A percentile compares a stretch with the other conserved stretches of the same genome.
phyloP scores from a whole-genome alignment of 1,140 invertebrate genomes.

The Drosophila punjabiensis region DNA sequence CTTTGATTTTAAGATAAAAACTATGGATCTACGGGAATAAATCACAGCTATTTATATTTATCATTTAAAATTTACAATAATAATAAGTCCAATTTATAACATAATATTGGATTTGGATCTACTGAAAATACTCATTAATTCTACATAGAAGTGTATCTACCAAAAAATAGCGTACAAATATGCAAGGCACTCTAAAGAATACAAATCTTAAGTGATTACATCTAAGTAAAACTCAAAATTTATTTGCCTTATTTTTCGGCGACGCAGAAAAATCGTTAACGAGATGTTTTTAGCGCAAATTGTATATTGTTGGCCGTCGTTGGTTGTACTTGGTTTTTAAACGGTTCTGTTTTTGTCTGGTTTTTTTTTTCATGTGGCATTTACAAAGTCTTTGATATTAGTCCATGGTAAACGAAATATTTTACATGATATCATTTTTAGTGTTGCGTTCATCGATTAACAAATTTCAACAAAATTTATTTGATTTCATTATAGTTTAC shows the following conservation, averaged over 20 bases:
- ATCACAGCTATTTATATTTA: not conserved
- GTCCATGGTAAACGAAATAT: constrained; percentile 49
- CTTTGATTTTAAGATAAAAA: constrained; percentile 5
- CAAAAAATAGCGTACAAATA: not conserved
- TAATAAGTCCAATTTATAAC: not conserved
- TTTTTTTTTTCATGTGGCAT: constrained; percentile 25
- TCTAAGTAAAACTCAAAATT: constrained; percentile 34
- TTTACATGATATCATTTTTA: constrained; percentile 61
- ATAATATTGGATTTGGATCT: not conserved
- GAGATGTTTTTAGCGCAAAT: constrained; percentile 19
- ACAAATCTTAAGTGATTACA: constrained; percentile 13
- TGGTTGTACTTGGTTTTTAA: constrained; percentile 32
- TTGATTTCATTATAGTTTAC: constrained; percentile 15
- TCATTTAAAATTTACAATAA: constrained; percentile 10
- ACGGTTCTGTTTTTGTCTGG: constrained; percentile 10
- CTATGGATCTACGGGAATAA: constrained; percentile 17
- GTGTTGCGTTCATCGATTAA: constrained; percentile 65
- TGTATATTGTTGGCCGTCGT: constrained; percentile 28
- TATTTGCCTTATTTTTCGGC: constrained; percentile 51
- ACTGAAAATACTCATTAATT: constrained; percentile 7
- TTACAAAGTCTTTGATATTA: constrained; percentile 23
- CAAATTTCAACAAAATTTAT: constrained; percentile 48
- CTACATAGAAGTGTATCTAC: constrained; percentile 18
- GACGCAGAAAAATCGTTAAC: constrained; percentile 31
- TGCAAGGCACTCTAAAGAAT: not conserved